phyloP scores from a whole-genome alignment of 2,888 invertebrate genomes.

The Colostygia pectinataria region DNA sequence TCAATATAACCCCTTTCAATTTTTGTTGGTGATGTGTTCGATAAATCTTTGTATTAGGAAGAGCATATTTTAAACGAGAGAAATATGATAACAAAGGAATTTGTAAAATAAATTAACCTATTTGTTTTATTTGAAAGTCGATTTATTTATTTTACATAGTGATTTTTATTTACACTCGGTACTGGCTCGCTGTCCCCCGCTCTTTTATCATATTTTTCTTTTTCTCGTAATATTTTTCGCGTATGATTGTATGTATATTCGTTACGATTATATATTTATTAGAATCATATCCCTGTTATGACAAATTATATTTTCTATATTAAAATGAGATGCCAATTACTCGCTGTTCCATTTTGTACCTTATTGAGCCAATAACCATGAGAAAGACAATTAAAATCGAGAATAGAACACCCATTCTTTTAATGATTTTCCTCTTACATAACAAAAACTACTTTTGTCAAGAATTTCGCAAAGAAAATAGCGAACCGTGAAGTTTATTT shows the following conservation, averaged over 20 bases:
- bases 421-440: slow-evolving; percentile 51
- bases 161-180: slow-evolving; percentile 29
- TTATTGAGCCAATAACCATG: slow-evolving; percentile 67
- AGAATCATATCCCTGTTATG: slow-evolving; percentile 72
- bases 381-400: slow-evolving; percentile 66
- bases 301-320: slow-evolving; percentile 77
- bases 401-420: slow-evolving; percentile 62
- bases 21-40: slow-evolving; percentile 76
- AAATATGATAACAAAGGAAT: slow-evolving; percentile 83
- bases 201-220: slow-evolving; percentile 67
- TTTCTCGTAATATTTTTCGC: slow-evolving; percentile 47
- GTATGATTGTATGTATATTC: slow-evolving; percentile 62
- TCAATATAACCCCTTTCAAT: slow-evolving; percentile 30
- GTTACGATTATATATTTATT: slow-evolving; percentile 64
- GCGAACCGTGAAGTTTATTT: too few relatives aligned
- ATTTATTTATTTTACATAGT: slow-evolving; percentile 52
- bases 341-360: slow-evolving; percentile 74
- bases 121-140: slow-evolving; percentile 78
- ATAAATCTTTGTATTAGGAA: slow-evolving; percentile 81
- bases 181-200: slow-evolving; percentile 46
- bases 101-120: slow-evolving; percentile 82
- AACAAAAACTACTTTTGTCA: too few relatives aligned
- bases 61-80: slow-evolving; percentile 82
- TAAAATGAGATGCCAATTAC: slow-evolving; percentile 73
- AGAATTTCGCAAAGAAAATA: too few relatives aligned